Conservation (phyloP, 2,797 vertebrate species). For the Poecile montanus region DNA sequence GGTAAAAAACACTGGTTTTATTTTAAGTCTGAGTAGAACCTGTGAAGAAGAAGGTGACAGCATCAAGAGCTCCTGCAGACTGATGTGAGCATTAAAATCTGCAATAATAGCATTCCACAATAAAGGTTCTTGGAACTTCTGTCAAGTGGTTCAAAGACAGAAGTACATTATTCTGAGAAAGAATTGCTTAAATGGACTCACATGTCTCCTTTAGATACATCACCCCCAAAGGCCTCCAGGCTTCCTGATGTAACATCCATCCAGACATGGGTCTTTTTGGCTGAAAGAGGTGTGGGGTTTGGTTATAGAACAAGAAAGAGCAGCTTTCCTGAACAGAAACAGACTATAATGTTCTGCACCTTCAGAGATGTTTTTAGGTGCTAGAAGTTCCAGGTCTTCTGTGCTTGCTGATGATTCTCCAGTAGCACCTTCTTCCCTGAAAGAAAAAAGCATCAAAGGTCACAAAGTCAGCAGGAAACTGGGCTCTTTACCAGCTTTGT, state of each 20-base stretch:
- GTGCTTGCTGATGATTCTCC: neutral
- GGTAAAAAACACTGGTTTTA: neutral
- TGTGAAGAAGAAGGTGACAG: neutral
- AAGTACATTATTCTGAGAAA: neutral
- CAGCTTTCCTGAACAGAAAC: neutral
- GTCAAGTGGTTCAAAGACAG: neutral
- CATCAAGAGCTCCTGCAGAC: neutral
- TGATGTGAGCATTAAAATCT: neutral
- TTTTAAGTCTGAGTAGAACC: neutral
- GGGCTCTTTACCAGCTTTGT: neutral
- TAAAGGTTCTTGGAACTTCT: neutral
- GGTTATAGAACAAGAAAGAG: neutral
- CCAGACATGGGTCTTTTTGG: conserved; percentile 62
- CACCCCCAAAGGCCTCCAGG: conserved; percentile 87
- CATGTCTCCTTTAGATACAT: conserved; percentile 84
- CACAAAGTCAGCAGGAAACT: neutral
- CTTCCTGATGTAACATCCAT: conserved; percentile 84
- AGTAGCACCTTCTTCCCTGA: conserved; percentile 24
- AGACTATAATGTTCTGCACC: conserved; percentile 52
- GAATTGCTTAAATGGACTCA: conserved; percentile 71
- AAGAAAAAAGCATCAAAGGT: neutral
- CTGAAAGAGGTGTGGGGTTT: conserved; percentile 55
- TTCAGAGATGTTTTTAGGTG: conserved; percentile 63
- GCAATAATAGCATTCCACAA: neutral
- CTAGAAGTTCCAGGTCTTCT: conserved; percentile 70